phyloP scores from a whole-genome alignment of 2,113 vertebrate genomes.

The Sinocyclocheilus rhinocerous region DNA sequence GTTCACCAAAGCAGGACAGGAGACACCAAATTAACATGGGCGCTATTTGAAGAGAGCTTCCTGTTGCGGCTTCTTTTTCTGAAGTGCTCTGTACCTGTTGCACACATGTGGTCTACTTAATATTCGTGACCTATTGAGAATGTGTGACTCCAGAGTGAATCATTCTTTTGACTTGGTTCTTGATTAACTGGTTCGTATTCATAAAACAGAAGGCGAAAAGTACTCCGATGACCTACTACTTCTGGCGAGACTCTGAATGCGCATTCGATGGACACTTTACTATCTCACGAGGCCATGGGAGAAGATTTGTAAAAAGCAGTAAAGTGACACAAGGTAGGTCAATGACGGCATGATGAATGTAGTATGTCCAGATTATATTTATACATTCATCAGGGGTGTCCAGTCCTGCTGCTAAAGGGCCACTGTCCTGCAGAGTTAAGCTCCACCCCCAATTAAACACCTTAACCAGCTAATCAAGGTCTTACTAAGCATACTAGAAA shows the following conservation, averaged over 20 bases:
- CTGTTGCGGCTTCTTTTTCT: slow-evolving; percentile 51
- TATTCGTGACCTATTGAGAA: neutral
- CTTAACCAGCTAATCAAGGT: neutral
- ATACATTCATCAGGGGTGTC: neutral
- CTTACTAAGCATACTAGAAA: neutral
- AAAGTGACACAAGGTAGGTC: neutral
- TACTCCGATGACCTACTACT: neutral
- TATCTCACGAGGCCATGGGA: neutral
- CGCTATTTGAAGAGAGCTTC: slow-evolving; percentile 41
- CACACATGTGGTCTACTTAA: neutral
- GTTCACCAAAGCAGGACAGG: slow-evolving; percentile 54
- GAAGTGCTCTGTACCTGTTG: slow-evolving; percentile 38
- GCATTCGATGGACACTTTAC: neutral
- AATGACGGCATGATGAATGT: neutral
- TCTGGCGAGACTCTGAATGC: neutral
- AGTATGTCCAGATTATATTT: neutral
- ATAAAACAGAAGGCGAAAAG: neutral
- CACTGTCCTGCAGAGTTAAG: neutral
- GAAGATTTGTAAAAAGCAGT: neutral
- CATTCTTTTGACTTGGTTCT: neutral
- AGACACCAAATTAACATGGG: slow-evolving; percentile 47
- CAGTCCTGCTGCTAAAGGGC: neutral
- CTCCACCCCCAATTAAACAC: neutral
- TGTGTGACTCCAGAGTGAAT: neutral
- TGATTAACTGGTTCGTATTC: neutral